Conservation (phyloP, 2,797 vertebrate genomes). For the Stomatorhinus walkeri region DNA sequence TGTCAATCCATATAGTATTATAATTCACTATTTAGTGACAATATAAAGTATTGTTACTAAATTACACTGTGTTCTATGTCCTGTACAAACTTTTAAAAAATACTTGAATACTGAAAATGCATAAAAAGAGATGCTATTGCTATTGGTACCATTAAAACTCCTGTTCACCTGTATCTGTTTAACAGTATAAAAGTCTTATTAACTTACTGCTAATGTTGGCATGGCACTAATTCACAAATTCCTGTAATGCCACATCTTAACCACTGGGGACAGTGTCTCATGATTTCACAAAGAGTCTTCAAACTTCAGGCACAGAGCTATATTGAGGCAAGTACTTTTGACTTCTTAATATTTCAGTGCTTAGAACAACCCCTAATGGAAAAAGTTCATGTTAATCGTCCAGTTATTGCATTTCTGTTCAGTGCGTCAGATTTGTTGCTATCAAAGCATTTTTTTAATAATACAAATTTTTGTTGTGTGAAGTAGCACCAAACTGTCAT, state of each 20-base stretch:
- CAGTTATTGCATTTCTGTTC: not conserved
- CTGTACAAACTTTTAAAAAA: not conserved
- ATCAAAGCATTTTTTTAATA: not conserved
- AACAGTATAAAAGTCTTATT: not conserved
- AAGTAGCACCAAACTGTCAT: not conserved
- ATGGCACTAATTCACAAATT: not conserved
- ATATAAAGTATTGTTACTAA: not conserved
- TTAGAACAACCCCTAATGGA: not conserved
- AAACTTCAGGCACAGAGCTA: not conserved
- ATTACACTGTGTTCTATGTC: not conserved
- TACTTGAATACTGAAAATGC: not conserved
- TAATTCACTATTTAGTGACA: not conserved
- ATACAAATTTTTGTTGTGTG: not conserved
- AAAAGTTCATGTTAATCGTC: not conserved
- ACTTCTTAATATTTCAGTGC: not conserved
- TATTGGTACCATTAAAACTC: not conserved
- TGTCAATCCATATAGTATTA: not conserved
- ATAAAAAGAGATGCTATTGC: not conserved
- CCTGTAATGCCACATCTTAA: not conserved
- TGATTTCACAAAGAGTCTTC: not conserved
- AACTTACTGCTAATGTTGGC: not conserved
- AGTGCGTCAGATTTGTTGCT: not conserved
- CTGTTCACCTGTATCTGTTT: not conserved
- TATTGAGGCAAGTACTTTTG: not conserved
- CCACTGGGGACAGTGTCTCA: not conserved